Evolutionary conservation across 2,113 vertebrate species (phyloP), one percentile per base, ranked within the genome.

Genomic region (Chunga burmeisteri): DNA sequence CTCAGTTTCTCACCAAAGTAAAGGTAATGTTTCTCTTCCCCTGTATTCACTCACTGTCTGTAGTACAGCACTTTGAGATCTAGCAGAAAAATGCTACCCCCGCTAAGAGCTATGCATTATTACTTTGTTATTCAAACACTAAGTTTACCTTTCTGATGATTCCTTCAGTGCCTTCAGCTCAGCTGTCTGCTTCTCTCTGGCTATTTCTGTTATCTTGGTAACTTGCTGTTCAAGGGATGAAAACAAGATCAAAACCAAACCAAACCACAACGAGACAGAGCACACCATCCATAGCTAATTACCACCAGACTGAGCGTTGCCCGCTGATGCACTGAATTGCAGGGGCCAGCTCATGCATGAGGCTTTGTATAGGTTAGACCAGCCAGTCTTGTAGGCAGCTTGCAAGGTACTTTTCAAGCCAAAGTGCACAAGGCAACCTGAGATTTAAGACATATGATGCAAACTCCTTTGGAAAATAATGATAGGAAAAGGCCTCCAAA

Each of bases 191-290:
- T 93, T 99, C 96, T 99, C 99, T 83, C 97, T 98, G 91, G 99
- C 99, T 84, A 99, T 97, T 96, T 99, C 99, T 94, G 97, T 94
- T 92, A 99, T 98, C 96, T 99, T 99, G 95, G 98, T 42, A 72
- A 98, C 97, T 98, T 98, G 98, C 99, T 99, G 98, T 82, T 81
- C 79, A 70, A 72, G 95, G 70, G 58, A 94, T 25, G 79, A 94
- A 79, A 55, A 88, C 27, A 74, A 82, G 15, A 58, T 34, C 40
- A 86, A 66, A 86, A 85, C 34, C 38, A 81, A 63, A 9, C 47
- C 47, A 40, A 71, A n/a, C 11, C 42, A 22, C 38, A 49, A 50
- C 20, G 34, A 89, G 53, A 75, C 20, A 17, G 34, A 79, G 67
- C 49, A 36, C 34, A 19, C 12, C 40, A 46, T 22, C 50, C 15